A percentile compares a stretch with the other conserved stretches of the same genome.
Conservation (phyloP, 2,888 invertebrate species). For the Incurvaria masculella region DNA sequence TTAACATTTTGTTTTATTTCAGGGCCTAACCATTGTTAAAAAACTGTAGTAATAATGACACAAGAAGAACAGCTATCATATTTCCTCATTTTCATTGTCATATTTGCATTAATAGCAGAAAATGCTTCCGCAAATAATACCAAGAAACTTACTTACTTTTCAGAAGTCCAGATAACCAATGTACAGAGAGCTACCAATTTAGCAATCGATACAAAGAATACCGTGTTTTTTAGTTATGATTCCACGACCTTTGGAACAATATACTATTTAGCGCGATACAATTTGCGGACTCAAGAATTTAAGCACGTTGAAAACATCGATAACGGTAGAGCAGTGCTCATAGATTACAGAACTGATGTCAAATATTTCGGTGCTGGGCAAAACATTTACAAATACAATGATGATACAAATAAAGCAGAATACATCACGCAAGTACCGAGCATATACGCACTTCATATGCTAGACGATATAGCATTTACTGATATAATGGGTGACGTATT, state of each 20-base stretch:
- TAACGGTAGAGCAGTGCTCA: neutral
- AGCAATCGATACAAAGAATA: neutral
- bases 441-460: neutral
- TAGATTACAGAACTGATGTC: neutral
- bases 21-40: too few species aligned
- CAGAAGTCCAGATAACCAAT: neutral
- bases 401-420: neutral
- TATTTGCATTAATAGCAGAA: too few species aligned
- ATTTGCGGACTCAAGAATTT: neutral
- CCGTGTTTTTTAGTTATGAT: neutral
- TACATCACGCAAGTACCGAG: neutral
- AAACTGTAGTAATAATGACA: too few species aligned
- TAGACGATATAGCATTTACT: neutral
- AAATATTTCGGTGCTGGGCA: neutral
- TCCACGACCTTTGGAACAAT: neutral
- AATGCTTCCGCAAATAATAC: too few species aligned
- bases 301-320: neutral
- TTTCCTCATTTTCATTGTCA: too few species aligned
- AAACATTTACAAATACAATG: neutral
- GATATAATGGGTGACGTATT: neutral
- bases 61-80: too few species aligned
- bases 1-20: too few species aligned
- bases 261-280: neutral
- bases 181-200: neutral
- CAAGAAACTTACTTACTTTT: neutral